A percentile compares a stretch with the other conserved stretches of the same genome.
Conservation (phyloP, 2,113 vertebrate genomes). For the Lepidothrix coronata region DNA sequence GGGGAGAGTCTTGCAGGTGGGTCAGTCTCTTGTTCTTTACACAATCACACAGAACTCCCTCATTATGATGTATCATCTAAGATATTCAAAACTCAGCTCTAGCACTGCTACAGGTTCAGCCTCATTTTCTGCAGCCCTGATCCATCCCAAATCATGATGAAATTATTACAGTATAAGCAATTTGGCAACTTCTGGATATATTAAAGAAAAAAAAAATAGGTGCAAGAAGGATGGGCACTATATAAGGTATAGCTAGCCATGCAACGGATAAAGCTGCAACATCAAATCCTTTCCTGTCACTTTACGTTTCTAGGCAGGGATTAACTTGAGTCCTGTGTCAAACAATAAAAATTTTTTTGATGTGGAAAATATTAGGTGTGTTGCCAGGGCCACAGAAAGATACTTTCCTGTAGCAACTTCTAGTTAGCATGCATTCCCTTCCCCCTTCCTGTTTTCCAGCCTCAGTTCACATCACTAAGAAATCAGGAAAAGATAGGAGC, state of each 20-base stretch:
- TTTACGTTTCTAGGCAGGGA: background rate
- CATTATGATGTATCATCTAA: background rate
- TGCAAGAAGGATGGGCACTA: background rate
- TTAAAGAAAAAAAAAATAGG: background rate
- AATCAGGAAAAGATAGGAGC: background rate
- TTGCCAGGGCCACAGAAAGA: background rate
- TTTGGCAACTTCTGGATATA: background rate
- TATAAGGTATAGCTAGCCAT: background rate
- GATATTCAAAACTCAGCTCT: background rate
- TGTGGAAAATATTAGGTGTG: background rate
- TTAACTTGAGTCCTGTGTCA: background rate
- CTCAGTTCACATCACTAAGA: background rate
- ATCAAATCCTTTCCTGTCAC: background rate
- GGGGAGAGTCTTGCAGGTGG: background rate
- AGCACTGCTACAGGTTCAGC: background rate
- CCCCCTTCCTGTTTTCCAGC: background rate
- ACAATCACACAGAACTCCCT: rapidly evolving
- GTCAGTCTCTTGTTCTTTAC: background rate
- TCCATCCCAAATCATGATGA: background rate
- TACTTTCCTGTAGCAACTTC: background rate
- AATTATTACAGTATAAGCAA: background rate
- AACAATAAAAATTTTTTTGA: background rate
- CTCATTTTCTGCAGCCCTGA: background rate
- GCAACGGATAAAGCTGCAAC: background rate
- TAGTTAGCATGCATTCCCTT: background rate